Conservation (phyloP, 2,888 invertebrate genomes). For the Pedicia rivosa region DNA sequence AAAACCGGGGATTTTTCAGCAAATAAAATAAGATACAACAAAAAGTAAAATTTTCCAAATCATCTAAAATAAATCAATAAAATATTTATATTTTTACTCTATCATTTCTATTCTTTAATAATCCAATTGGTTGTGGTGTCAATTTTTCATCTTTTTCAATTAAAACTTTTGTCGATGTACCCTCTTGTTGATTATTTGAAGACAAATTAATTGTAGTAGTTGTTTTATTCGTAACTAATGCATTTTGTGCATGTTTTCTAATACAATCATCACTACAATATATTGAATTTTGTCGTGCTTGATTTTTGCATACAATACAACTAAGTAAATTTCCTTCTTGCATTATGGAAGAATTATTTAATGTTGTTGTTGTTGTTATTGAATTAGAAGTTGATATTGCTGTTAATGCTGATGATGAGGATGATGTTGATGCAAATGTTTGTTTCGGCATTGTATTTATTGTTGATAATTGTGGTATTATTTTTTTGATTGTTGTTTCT, state of each 20-base stretch:
- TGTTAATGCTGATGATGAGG: not conserved
- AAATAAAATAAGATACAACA: too few relatives aligned
- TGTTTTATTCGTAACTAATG: constrained; percentile 28
- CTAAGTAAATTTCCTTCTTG: constrained; percentile 6
- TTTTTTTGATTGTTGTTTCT: not conserved
- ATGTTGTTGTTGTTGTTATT: not conserved
- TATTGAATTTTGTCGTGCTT: constrained; percentile 62
- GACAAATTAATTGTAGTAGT: constrained; percentile 7
- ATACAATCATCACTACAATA: constrained; percentile 86
- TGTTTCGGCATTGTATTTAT: not conserved
- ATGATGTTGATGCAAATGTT: too few relatives aligned
- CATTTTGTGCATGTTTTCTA: constrained; percentile 64
- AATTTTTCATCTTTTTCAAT: constrained; percentile 30
- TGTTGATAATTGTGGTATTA: not conserved
- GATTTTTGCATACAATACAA: constrained; percentile 66
- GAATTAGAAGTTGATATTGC: not conserved
- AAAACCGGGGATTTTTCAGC: too few relatives aligned
- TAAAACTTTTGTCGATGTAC: constrained; percentile 28
- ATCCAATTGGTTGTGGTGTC: not conserved
- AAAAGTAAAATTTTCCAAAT: too few relatives aligned
- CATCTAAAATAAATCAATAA: too few relatives aligned
- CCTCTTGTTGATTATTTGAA: too few relatives aligned
- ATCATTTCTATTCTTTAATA: constrained; percentile 4
- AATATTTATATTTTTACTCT: too few relatives aligned
- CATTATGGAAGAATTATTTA: not conserved